Evolutionary conservation across 37 sponge, comb jelly and placozoan genomes (phyloP), one percentile per base, ranked within the genome.

Genomic region (Beroe forskalii): DNA sequence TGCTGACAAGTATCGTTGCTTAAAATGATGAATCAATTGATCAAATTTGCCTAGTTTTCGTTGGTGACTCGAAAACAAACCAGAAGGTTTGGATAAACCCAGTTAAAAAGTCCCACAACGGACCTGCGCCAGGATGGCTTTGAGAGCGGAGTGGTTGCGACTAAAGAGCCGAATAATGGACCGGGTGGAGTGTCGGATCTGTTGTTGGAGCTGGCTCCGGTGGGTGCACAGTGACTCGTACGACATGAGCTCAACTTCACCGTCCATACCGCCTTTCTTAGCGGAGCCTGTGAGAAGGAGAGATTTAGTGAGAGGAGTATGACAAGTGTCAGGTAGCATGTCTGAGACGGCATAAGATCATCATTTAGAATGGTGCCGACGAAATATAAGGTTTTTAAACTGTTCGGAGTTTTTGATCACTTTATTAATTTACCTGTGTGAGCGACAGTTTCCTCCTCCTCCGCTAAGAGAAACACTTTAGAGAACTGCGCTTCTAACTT

Each of bases 141-240:
- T 32, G 48, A 93, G 67, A 32, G 91, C 72, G 3, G 94, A 67
- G 32, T 97, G 95, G 76, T 91, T 75, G 42, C 62, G 90, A 23
- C 32, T 23, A 40, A 97, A 62, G 12, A 89, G 93, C 12, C 97
- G 91, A 3, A 97, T 67, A 0, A 97, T 80, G 44, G 91, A 92
- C 41, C 92, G 92, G 9, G 91, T 89, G 19, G 72, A 89, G 32
- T 94, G 94, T 40, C 91, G 92, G 37, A 97, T 38, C 9, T 83
- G 72, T 9, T 42, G 60, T 48, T 90, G 89, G 23, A 80, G 86
- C 35, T 80, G 86, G 3, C 55, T n/a, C 2, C 86, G 86, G 86
- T 80, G 33, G 0, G 48, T 41, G 33, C 86, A 80, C 55, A 80
- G 86, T 23, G 86, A 80, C 22, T 80, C 86, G 60, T 80, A 80